Evolutionary conservation across 2,797 vertebrate species (phyloP).

Genomic region (Liparis tanakae): DNA sequence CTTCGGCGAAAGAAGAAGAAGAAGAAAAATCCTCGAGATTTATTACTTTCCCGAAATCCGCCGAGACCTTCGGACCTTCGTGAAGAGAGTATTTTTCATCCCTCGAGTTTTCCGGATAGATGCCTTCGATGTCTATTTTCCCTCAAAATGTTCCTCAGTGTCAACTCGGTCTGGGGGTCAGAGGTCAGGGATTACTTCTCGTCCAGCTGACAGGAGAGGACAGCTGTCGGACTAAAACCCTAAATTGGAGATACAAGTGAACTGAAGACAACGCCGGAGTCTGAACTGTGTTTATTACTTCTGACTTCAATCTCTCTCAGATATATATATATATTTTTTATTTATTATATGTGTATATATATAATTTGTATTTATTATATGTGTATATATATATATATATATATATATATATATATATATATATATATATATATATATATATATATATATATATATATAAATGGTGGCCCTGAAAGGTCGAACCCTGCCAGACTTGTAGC

Average conservation of each 20-base stretch:
- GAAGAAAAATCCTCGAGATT: neutral
- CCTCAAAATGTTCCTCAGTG: constrained; percentile 25
- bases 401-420: too few species aligned
- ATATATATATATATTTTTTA: too few species aligned
- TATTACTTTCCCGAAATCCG: neutral
- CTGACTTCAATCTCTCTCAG: constrained; percentile 31
- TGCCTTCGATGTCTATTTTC: constrained; percentile 21
- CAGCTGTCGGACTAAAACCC: constrained; percentile 51
- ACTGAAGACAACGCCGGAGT: constrained; percentile 28
- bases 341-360: too few species aligned
- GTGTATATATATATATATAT: too few species aligned
- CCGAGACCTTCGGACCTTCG: neutral
- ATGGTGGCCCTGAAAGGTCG: constrained; percentile 72
- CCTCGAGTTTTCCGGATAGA: constrained; percentile 23
- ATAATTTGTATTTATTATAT: too few species aligned
- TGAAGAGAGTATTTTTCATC: constrained; percentile 3
- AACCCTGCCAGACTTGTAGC: constrained; percentile 71
- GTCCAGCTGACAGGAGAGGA: constrained; percentile 59
- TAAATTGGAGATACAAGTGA: constrained; percentile 50
- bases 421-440: too few species aligned
- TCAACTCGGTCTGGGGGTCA: constrained; percentile 19
- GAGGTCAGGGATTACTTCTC: constrained; percentile 54
- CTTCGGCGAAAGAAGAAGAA: neutral
- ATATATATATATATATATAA: too few species aligned
- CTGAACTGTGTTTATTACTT: constrained; percentile 40